Percentiles rank a stretch among this genome's conserved stretches.
Conservation (phyloP, 2,797 vertebrate genomes). For the Onychomys arenicola region DNA sequence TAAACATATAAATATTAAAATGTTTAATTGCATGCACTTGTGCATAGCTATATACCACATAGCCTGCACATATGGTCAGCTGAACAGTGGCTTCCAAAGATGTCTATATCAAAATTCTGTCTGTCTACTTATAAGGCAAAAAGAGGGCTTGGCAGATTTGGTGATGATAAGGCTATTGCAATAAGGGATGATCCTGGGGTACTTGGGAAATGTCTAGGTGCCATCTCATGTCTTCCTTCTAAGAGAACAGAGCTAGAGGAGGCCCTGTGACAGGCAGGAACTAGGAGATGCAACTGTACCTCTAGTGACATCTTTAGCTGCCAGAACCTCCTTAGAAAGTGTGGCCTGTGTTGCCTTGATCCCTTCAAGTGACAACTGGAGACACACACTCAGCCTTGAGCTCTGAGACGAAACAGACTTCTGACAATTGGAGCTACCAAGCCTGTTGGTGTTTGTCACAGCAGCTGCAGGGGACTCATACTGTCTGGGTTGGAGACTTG, state of each 20-base stretch:
- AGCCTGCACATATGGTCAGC: fast-evolving
- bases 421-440: too few species aligned
- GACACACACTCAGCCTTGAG: neutral
- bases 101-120: neutral
- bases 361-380: neutral
- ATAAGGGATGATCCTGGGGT: neutral
- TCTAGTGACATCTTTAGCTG: neutral
- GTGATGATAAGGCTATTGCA: neutral
- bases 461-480: neutral
- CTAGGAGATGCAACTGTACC: neutral
- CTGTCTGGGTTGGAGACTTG: neutral
- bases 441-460: neutral
- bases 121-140: neutral
- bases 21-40: neutral
- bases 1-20: neutral
- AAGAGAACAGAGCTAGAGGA: neutral
- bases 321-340: neutral
- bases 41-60: neutral
- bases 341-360: neutral
- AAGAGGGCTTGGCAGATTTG: neutral
- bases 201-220: too few species aligned
- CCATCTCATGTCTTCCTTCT: neutral
- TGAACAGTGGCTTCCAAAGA: neutral
- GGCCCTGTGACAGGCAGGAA: neutral
- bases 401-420: neutral